Conservation (phyloP, 2,797 vertebrate species). For the Danio kyathit region DNA sequence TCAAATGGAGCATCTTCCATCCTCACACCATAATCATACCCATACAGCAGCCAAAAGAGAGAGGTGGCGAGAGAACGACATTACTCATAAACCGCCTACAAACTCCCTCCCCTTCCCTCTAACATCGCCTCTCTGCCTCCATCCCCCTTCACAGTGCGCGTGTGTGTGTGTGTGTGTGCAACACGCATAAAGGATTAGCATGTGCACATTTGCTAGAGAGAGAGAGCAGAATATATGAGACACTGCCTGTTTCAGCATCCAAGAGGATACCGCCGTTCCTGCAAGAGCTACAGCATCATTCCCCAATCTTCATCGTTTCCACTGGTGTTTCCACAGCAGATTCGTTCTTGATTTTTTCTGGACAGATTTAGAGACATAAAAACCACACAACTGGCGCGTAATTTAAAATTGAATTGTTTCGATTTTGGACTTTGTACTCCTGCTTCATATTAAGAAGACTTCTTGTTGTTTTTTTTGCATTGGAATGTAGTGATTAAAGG, state of each 20-base stretch:
- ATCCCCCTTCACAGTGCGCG: conserved; percentile 34
- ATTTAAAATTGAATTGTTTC: background rate
- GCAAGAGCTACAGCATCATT: conserved; percentile 39
- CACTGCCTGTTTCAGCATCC: conserved; percentile 42
- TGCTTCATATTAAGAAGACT: background rate
- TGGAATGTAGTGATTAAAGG: background rate
- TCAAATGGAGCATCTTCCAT: conserved; percentile 22
- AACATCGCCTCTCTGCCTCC: conserved; percentile 19
- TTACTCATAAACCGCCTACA: conserved; percentile 46
- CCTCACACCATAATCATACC: conserved; percentile 1
- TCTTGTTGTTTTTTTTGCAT: background rate
- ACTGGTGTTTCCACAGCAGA: background rate
- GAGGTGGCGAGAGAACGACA: background rate
- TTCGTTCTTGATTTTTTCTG: background rate
- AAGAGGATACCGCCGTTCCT: conserved; percentile 24
- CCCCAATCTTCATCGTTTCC: conserved; percentile 22
- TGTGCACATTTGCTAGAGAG: conserved; percentile 21
- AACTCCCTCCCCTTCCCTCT: conserved; percentile 34
- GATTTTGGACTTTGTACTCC: conserved; percentile 13
- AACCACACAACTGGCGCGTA: too few relatives aligned
- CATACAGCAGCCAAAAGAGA: conserved; percentile 22
- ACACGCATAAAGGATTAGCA: conserved; percentile 43
- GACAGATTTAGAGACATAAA: too few relatives aligned
- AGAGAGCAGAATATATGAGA: conserved; percentile 35
- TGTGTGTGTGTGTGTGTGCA: conserved; percentile 28